Evolutionary conservation across 2,113 vertebrate species (phyloP).

Genomic region (Oreochromis niloticus): DNA sequence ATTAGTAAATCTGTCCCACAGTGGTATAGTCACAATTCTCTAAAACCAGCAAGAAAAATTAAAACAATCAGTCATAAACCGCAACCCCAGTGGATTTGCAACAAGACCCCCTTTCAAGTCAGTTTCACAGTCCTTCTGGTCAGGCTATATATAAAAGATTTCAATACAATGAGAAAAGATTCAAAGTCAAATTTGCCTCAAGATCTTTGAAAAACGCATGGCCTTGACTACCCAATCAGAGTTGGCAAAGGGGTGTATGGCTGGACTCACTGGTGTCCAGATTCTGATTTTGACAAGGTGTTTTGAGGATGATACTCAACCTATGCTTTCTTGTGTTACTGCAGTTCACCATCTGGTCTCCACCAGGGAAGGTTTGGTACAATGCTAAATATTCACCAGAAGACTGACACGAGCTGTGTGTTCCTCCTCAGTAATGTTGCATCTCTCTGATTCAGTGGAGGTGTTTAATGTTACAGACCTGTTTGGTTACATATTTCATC

Average conservation of each 20-base stretch:
- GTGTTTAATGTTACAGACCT: slow-evolving; percentile 41
- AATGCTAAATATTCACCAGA: neutral
- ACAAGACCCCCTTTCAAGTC: neutral
- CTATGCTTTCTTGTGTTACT: neutral
- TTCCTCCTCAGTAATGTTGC: neutral
- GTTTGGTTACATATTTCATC: slow-evolving; percentile 64
- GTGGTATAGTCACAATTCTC: neutral
- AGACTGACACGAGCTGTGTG: neutral
- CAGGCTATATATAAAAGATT: neutral
- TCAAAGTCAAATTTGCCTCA: neutral
- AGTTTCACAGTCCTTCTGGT: neutral
- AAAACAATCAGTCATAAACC: neutral
- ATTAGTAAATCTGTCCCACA: neutral
- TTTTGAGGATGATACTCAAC: neutral
- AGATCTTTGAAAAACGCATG: neutral
- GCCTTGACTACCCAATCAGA: neutral
- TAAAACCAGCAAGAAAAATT: neutral
- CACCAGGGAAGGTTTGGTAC: neutral
- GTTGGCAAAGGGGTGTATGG: neutral
- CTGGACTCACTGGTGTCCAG: neutral
- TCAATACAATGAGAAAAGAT: neutral
- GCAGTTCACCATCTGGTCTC: neutral
- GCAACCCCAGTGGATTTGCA: neutral
- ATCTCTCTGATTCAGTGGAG: neutral
- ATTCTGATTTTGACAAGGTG: neutral